Evolutionary conservation across 2,888 invertebrate species (phyloP), one percentile per base, ranked within the genome.

Genomic region (Athalia cordata): DNA sequence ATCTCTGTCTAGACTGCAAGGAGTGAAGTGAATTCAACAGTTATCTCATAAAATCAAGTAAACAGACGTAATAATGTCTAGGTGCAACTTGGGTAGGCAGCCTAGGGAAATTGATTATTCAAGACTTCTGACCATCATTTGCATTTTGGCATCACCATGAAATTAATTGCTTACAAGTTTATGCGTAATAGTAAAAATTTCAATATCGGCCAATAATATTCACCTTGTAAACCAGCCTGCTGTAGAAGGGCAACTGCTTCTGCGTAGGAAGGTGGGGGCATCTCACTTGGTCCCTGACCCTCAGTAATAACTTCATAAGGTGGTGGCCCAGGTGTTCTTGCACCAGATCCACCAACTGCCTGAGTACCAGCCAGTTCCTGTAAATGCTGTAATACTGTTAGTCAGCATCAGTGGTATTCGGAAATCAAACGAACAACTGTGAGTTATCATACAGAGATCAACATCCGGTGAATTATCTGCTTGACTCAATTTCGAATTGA

Each of bases 251-350:
- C 86, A 64, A 88, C 84, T 45, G 93, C 94, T 91, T 94, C 94
- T 84, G 93, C 93, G 85, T 94, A 93, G 11, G 93, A 92, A 0
- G 94, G 94, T 3, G 94, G 93, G 9, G 93, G 93, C 50, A 92
- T 90, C 85, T 93, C 93, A 13, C 92, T 92, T 78, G 88, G 91
- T 70, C 91, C 86, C 80, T 85, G 87, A 79, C 86, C 83, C 77
- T 87, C 86, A 83, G 93, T 91, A 83, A 94, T 90, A 68, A 92
- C 92, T 86, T 94, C 94, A 88, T 94, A 94, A 0, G 94, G 92
- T 6, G 94, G 94, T 59, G 94, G 94, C 11, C 84, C 85, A 66
- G 92, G 92, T 9, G 91, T 92, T 66, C 86, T 87, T 83, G 91
- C 88, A 83, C 91, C 92, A 52, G 91, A 91, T 86, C 92, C 92